Evolutionary conservation across 2,113 vertebrate species (phyloP).

Genomic region (Pelusios castaneus): DNA sequence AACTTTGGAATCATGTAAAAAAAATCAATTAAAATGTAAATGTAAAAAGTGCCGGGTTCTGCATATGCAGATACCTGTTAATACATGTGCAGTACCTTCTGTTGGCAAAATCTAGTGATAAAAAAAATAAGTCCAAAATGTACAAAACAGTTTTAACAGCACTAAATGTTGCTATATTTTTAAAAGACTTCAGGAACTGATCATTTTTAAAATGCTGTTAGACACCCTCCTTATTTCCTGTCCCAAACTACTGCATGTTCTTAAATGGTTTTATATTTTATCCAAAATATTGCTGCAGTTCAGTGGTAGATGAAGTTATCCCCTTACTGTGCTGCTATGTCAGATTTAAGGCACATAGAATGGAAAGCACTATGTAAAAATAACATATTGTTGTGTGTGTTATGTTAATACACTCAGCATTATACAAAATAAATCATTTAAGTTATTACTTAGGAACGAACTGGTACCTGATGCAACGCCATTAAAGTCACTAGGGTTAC

Average conservation of each 20-base stretch:
- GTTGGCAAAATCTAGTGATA: not conserved
- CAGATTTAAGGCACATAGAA: not conserved
- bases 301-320: not conserved
- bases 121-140: not conserved
- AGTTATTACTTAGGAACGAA: not conserved
- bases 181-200: not conserved
- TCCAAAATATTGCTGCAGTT: not conserved
- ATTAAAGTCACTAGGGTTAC: not conserved
- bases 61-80: not conserved
- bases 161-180: not conserved
- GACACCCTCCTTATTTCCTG: not conserved
- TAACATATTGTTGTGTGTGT: not conserved
- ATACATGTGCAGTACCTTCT: not conserved
- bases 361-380: not conserved
- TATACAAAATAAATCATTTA: not conserved
- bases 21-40: not conserved
- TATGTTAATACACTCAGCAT: not conserved
- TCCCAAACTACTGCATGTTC: not conserved
- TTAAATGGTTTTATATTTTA: rapidly evolving
- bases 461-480: not conserved
- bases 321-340: not conserved
- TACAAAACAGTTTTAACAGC: not conserved
- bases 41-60: not conserved
- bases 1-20: not conserved
- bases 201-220: not conserved